Evolutionary conservation across 2,113 vertebrate genomes (phyloP), one percentile per base, ranked within the genome.

Genomic region (Crotophaga sulcirostris): DNA sequence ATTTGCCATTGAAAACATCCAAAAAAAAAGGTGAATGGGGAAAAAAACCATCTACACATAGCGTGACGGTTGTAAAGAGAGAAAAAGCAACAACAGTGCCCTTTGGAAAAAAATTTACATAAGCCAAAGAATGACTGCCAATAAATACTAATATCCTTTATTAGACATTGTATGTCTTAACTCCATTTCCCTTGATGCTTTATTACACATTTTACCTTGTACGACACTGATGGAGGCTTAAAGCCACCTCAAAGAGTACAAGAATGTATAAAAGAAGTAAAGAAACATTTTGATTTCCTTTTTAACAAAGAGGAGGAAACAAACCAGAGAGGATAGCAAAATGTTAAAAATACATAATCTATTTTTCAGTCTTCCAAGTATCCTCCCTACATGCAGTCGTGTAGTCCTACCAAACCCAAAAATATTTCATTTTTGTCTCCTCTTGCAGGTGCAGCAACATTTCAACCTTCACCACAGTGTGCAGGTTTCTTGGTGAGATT

Each of bases 111-210:
- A 70, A 70, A 68, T 36, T 67, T 49, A 62, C 74, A 49, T 29
- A 44, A 49, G 56, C 60, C 76, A 93, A 70, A 80, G 54, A 31
- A 84, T 16, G 34, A 68, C 73, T 86, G 79, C 47, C 83, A 87
- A 92, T 86, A 93, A 88, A 78, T 70, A 80, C 33, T 80, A 78
- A 75, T 81, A 94, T 36, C 33, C 40, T 88, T 81, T 86, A 90
- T 90, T 84, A 88, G 76, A 84, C 58, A 86, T n/a, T 58, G 28
- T 7, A 21, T 31, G 13, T 68, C 88, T 90, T 90, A 86, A 87
- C 62, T 49, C 40, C 64, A 55, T 70, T 96, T 92, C 64, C 64
- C 83, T 94, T 84, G 78, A 68, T 58, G 56, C n/a, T 92, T 86
- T 84, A 75, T 52, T 78, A 78, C 15, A 21, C 29, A 36, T 92